Base-by-base conservation (phyloP, 2,888 invertebrate species). In the Hofmannophila pseudospretella region DNA sequence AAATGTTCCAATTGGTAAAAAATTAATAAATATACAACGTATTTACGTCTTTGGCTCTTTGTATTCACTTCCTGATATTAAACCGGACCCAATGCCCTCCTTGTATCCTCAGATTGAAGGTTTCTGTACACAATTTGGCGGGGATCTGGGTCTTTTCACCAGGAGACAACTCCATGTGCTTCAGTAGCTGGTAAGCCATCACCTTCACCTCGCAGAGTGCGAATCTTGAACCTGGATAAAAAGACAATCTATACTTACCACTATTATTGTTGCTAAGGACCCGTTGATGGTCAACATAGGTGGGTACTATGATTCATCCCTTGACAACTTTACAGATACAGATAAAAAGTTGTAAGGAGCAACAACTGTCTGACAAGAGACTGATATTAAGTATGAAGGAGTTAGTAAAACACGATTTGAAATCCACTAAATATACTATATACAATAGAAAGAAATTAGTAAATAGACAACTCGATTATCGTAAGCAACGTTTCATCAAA, bases 201-300 rank as follows among this genome's bases (percentile, higher is more conserved):
- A 74, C 64, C 38, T 80, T 80, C 4, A 76, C 41, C 39, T 79
- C 77, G 32, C 69, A 71, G 1, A 79, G 59, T 1, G 79, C 77
- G 45, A 78, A 78, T 13, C 78, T 54, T 8, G 75, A 73, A 0
- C 63, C 71, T 72, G 51, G 16, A 16, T 16, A 4, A 16, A 16
- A 4, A 5, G 3, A 4, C 5, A 16, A 16, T 4, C 3, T 16
- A 16, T 16, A 5, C 5, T 16, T 5, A 16, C 3, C 16, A 23
- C 4, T n/a, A 4, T n/a, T 4, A n/a, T 23, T 23, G 23, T 4
- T n/a, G 5, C n/a, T 2, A 7, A 2, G 2, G 22, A 22, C 7
- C 2, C 2, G 4, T 4, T 23, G n/a, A n/a, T 23, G 8, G 2
- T 2, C 23, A n/a, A 7, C 8, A 8, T 19, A 5, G 3, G 5